These are phyloP conservation scores for Daphoenositta chrysoptera DNA, from an alignment of 2,113 vertebrate species.

Conservation along the genomic window DNA sequence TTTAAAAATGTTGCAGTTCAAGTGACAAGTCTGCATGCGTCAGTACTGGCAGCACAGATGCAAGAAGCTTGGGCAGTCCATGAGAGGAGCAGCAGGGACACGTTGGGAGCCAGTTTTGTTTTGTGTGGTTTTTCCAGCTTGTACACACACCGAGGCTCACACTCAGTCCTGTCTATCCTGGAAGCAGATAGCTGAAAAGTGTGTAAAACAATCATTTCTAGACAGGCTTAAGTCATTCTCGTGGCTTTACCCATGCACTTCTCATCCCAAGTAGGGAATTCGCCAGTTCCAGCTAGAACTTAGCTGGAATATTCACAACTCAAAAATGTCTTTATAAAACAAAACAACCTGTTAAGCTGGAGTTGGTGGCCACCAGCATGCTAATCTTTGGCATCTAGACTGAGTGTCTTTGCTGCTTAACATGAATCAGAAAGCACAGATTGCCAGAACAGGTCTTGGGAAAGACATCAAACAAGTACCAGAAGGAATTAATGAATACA, in stretches of 20 bases:
- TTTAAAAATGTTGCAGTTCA: not conserved
- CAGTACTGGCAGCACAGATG: not conserved
- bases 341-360: not conserved
- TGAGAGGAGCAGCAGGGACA: not conserved
- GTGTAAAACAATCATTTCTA: not conserved
- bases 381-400: conserved; percentile 5
- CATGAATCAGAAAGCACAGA: conserved; percentile 9
- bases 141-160: not conserved
- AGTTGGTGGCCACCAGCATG: not conserved
- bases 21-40: not conserved
- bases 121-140: not conserved
- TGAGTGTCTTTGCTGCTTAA: conserved; percentile 25
- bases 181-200: not conserved
- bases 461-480: conserved; percentile 23
- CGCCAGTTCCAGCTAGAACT: not conserved
- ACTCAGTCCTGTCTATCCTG: not conserved
- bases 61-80: not conserved
- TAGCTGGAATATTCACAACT: fast-evolving
- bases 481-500: not conserved
- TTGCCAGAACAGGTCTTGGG: not conserved
- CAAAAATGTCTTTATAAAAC: not conserved
- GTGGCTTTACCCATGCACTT: not conserved
- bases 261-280: not conserved
- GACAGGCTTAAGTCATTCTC: not conserved
- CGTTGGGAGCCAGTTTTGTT: not conserved